phyloP scores from a whole-genome alignment of 2,888 invertebrate genomes.

The Tolmerus cingulatus region DNA sequence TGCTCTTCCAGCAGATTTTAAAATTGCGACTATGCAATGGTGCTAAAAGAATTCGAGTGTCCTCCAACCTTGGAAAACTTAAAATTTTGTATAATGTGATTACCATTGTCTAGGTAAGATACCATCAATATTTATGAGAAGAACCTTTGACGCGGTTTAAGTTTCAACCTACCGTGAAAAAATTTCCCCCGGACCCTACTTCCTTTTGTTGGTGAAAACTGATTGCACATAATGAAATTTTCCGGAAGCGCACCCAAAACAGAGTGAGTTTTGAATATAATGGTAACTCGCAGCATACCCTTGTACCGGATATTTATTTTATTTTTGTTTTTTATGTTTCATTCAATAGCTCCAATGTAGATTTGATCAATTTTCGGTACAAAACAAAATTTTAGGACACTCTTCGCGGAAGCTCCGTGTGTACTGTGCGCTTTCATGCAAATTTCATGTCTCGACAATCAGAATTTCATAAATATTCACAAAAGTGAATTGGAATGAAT shows the following conservation, averaged over 20 bases:
- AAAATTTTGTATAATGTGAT: neutral
- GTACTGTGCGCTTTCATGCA: neutral
- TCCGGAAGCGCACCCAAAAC: neutral
- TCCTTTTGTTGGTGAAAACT: neutral
- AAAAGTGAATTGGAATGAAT: conserved; percentile 13
- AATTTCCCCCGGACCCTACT: neutral
- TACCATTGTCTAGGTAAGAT: neutral
- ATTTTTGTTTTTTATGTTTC: neutral
- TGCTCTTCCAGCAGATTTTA: neutral
- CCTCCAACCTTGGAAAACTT: neutral
- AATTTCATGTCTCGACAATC: conserved; percentile 18
- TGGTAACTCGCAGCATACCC: neutral
- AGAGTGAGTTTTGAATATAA: neutral
- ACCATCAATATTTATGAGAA: neutral
- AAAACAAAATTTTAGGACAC: neutral
- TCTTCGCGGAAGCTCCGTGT: neutral
- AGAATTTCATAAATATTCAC: conserved; percentile 19
- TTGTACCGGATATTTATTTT: neutral
- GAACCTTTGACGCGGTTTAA: neutral
- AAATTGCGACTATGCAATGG: neutral
- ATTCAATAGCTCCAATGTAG: neutral
- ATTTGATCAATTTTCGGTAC: neutral
- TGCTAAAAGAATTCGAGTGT: neutral
- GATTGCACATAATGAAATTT: neutral
- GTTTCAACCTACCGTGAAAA: neutral